A percentile compares a stretch with the other conserved stretches of the same genome.
Conservation (phyloP, 2,113 vertebrate species). For the Acanthochromis polyacanthus region DNA sequence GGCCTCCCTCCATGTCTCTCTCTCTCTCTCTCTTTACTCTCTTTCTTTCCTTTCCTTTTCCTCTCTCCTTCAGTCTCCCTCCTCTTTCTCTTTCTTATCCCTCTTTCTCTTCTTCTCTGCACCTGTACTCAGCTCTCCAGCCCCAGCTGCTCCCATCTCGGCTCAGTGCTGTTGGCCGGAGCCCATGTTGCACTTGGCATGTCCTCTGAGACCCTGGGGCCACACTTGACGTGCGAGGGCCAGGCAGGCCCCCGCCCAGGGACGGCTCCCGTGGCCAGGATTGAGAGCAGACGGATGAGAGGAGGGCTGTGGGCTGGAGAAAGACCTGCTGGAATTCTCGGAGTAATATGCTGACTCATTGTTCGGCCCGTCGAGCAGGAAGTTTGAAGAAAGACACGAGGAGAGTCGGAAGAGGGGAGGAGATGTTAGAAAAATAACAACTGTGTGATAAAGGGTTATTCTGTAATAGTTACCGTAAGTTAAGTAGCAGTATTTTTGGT, state of each 20-base stretch:
- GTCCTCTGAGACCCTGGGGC: slow-evolving; percentile 82
- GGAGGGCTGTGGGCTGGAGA: slow-evolving; percentile 60
- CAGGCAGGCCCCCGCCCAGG: slow-evolving; percentile 74
- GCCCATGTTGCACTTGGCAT: slow-evolving; percentile 87
- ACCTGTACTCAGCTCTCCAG: slow-evolving; percentile 82
- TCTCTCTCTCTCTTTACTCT: slow-evolving; percentile 35
- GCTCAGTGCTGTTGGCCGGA: slow-evolving; percentile 74
- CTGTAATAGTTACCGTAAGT: not conserved
- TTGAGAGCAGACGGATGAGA: slow-evolving; percentile 67
- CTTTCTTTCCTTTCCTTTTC: slow-evolving; percentile 24
- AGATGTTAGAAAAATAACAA: slow-evolving; percentile 18
- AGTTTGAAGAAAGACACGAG: slow-evolving; percentile 29
- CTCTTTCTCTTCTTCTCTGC: slow-evolving; percentile 67
- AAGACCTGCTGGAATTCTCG: slow-evolving; percentile 66
- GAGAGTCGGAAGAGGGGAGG: not conserved
- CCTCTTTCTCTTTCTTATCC: slow-evolving; percentile 29
- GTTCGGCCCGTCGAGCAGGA: slow-evolving; percentile 33
- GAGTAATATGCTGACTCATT: slow-evolving; percentile 75
- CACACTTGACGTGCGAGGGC: slow-evolving; percentile 83
- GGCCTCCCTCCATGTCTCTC: slow-evolving; percentile 63
- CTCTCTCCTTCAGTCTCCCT: slow-evolving; percentile 29
- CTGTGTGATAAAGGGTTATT: slow-evolving; percentile 9
- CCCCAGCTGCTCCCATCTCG: slow-evolving; percentile 79
- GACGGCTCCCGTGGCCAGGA: slow-evolving; percentile 74
- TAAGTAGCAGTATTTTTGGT: not conserved